A percentile compares a stretch with the other conserved stretches of the same genome.
These are phyloP conservation scores for Streptopelia turtur DNA, from an alignment of 2,797 vertebrate species.

Conservation along the genomic window DNA sequence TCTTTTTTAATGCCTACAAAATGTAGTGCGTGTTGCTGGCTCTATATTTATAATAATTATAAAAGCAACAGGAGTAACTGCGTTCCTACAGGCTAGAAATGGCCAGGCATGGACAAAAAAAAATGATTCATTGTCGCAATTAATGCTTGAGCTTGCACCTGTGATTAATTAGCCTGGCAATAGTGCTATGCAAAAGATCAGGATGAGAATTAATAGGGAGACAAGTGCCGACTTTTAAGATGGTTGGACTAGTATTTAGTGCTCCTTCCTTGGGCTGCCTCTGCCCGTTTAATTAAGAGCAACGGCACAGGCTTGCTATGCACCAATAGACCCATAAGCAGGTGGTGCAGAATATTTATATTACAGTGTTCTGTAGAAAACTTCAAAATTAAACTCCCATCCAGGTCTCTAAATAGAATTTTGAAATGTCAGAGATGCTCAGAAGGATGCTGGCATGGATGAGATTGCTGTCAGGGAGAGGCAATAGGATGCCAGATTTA, in stretches of 20 bases:
- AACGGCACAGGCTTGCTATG: not conserved
- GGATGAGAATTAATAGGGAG: constrained; percentile 46
- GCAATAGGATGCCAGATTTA: not conserved
- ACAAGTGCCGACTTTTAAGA: constrained; percentile 24
- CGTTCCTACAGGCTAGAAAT: constrained; percentile 16
- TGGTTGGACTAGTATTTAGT: not conserved
- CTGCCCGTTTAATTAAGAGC: not conserved
- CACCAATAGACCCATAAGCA: not conserved
- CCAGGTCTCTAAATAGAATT: constrained; percentile 46
- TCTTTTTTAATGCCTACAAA: constrained; percentile 53
- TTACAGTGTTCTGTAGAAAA: not conserved
- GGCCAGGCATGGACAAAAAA: not conserved
- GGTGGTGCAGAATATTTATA: constrained; percentile 24
- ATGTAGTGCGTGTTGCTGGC: not conserved
- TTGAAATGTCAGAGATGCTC: constrained; percentile 34
- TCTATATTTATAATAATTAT: constrained; percentile 54
- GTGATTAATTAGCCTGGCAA: constrained; percentile 62
- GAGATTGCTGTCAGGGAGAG: not conserved
- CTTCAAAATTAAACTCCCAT: constrained; percentile 5
- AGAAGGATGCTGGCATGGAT: not conserved
- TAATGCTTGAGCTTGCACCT: constrained; percentile 45
- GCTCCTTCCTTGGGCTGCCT: constrained; percentile 13
- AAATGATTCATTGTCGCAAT: constrained; percentile 59
- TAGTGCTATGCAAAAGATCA: constrained; percentile 30
- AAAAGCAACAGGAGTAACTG: constrained; percentile 8